Evolutionary conservation across 2,113 vertebrate genomes (phyloP), one percentile per base, ranked within the genome.

Genomic region (Hiodon tergisus): DNA sequence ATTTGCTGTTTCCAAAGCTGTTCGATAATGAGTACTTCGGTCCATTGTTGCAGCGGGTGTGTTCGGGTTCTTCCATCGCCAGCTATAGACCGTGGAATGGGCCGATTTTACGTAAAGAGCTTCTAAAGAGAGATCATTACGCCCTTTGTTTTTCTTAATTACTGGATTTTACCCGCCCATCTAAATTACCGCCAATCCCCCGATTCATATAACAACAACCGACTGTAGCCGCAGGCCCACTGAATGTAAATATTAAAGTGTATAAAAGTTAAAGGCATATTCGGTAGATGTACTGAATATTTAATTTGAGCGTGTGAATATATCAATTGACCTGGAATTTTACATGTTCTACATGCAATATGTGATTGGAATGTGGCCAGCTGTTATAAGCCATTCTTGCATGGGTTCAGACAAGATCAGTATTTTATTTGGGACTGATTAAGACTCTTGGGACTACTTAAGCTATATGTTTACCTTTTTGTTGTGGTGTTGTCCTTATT

Each of bases 121-220:
- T 46, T 61, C 16, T 53, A 8, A 31, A 47, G 53, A 47, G 69
- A 83, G 70, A 31, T 31, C 72, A 48, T 69, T 53, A 50, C 9
- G 16, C 16, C 16, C 11, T 51, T 31, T 71, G 53, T 71, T 52
- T 51, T n/a, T 71, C 5, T 60, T 53, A 58, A 72, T 72, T 72
- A 72, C 6, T 13, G 54, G 11, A 61, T 61, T 60, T 11, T 48
- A 50, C 13, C 57, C 71, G 9, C 16, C 46, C 6, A 14, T 50
- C 31, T 60, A 14, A 48, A 72, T 62, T n/a, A 17, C 60, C 50
- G 62, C n/a, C 13, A 17, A 47, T 73, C n/a, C 9, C 50, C 10
- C 48, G 31, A 52, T 65, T 73, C 16, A 53, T 50, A 63, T 13
- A 52, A 60, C 71, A 63, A 63, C 59, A 65, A 53, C 53, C 50